Evolutionary conservation across 2,797 vertebrate species (phyloP).

Genomic region (Tinamus major): DNA sequence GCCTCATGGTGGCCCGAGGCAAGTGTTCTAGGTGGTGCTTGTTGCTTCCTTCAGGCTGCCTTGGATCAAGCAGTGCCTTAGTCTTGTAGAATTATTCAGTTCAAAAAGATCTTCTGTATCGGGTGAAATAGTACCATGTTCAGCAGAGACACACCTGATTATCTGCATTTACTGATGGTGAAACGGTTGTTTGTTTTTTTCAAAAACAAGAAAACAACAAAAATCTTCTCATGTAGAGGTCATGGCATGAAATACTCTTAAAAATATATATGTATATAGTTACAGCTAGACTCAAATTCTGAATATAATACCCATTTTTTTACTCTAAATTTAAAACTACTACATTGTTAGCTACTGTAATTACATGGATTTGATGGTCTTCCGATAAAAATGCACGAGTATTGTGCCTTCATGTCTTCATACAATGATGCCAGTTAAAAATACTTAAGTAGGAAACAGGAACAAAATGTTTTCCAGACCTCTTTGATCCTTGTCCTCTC

Average conservation of each 20-base stretch:
- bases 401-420: background rate
- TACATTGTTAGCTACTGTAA: background rate
- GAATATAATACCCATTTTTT: background rate
- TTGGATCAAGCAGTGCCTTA: background rate
- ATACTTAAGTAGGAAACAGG: background rate
- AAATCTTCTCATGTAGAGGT: background rate
- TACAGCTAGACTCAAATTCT: background rate
- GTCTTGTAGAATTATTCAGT: background rate
- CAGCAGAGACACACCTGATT: background rate
- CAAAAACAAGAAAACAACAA: background rate
- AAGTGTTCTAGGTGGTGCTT: background rate
- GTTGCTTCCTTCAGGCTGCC: background rate
- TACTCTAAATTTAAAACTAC: background rate
- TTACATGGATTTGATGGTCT: background rate
- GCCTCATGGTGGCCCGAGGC: background rate
- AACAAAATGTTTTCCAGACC: background rate
- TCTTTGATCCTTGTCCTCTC: constrained; percentile 6
- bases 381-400: background rate
- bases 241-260: background rate
- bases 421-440: background rate
- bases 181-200: constrained; percentile 9
- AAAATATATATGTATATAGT: background rate
- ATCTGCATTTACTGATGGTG: background rate
- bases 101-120: background rate
- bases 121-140: background rate